phyloP scores from a whole-genome alignment of 1,140 invertebrate species.

The Temnothorax longispinosus region DNA sequence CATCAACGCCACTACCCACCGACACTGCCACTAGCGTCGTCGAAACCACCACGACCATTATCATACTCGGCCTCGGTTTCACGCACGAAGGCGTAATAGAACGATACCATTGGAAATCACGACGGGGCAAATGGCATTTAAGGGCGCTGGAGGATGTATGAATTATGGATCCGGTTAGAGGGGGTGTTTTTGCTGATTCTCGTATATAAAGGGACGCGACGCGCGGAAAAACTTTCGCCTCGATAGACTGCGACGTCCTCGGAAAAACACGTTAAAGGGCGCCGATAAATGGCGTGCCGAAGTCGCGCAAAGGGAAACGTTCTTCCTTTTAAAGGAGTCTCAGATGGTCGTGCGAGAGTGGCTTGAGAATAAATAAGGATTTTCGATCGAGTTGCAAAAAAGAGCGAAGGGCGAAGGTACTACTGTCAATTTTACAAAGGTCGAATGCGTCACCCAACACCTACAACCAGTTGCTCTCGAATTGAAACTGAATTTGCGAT shows the following conservation, averaged over 20 bases:
- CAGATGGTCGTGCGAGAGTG: not conserved
- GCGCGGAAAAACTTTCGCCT: constrained; percentile 58
- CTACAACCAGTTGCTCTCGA: constrained; percentile 38
- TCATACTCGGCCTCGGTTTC: not conserved
- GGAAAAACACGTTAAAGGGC: constrained; percentile 62
- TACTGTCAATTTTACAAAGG: constrained; percentile 37
- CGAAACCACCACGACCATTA: constrained; percentile 30
- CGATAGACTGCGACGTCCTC: constrained; percentile 64
- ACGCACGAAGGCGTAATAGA: constrained; percentile 73
- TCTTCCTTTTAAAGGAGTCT: constrained; percentile 39
- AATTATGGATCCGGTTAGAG: constrained; percentile 74
- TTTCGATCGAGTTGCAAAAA: constrained; percentile 24
- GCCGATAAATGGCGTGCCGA: not conserved
- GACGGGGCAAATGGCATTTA: constrained; percentile 71
- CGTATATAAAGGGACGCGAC: constrained; percentile 60
- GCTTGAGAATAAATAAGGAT: constrained; percentile 45
- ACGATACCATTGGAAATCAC: constrained; percentile 74
- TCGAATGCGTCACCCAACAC: not conserved
- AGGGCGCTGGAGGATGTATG: constrained; percentile 76
- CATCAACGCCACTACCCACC: not conserved
- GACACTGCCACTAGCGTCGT: not conserved
- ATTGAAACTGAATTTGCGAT: constrained; percentile 21
- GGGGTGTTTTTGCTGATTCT: constrained; percentile 76
- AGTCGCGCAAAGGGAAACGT: constrained; percentile 42
- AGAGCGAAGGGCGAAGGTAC: constrained; percentile 26